Percentiles rank a stretch among this genome's conserved stretches.
Evolutionary conservation across 2,888 invertebrate genomes (phyloP).

Genomic region (Cheilosia soror): DNA sequence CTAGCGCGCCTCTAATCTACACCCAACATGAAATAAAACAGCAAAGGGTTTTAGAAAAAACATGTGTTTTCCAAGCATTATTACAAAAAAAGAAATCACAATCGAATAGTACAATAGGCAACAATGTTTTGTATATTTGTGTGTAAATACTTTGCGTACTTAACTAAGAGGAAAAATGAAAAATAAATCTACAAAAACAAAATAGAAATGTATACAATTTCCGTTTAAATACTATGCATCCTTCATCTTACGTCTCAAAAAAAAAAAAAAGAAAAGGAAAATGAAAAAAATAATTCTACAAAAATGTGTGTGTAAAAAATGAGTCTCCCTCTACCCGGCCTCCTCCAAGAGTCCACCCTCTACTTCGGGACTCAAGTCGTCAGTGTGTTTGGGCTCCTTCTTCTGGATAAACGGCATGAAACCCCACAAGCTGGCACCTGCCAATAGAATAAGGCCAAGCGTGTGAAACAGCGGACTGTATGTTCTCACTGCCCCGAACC

Average conservation of each 20-base stretch:
- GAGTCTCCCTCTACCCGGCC: conserved; percentile 44
- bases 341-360: conserved; percentile 62
- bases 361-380: conserved; percentile 45
- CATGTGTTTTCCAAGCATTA: conserved; percentile 22
- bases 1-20: conserved; percentile 20
- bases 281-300: conserved; percentile 49
- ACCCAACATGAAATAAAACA: conserved; percentile 17
- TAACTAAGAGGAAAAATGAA: conserved; percentile 64
- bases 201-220: conserved; percentile 68
- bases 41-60: conserved; percentile 11
- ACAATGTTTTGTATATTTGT: conserved; percentile 71
- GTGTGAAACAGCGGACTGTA: conserved; percentile 90
- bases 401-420: conserved; percentile 89
- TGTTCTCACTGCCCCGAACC: conserved; percentile 87
- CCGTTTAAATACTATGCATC: conserved; percentile 69
- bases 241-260: conserved; percentile 50
- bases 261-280: conserved; percentile 34
- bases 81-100: conserved; percentile 19
- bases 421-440: conserved; percentile 90
- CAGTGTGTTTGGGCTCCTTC: conserved; percentile 78
- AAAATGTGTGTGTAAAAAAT: conserved; percentile 43
- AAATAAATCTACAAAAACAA: conserved; percentile 64
- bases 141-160: conserved; percentile 74
- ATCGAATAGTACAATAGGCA: conserved; percentile 61
- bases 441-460: conserved; percentile 89